Evolutionary conservation across 2,888 invertebrate species (phyloP).

Genomic region (Drosophila neonasuta): DNA sequence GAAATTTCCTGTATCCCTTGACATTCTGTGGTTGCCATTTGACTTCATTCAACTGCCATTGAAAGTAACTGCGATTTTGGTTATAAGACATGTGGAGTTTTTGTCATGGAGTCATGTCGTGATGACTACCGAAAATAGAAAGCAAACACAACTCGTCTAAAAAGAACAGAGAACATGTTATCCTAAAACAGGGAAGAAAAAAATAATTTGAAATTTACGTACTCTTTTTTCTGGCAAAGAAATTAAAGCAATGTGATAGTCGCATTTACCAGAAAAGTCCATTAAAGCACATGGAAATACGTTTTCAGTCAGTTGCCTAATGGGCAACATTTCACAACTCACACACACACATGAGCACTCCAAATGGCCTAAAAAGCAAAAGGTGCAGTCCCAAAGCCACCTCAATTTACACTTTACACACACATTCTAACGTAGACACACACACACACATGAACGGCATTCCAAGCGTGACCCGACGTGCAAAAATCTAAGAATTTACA

Average conservation of each 20-base stretch:
- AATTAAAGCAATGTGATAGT: constrained; percentile 25
- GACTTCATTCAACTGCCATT: neutral
- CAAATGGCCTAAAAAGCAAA: constrained; percentile 44
- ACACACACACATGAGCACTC: constrained; percentile 22
- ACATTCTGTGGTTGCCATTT: neutral
- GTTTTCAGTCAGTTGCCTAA: constrained; percentile 57
- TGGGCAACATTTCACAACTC: constrained; percentile 38
- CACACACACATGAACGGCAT: constrained; percentile 20
- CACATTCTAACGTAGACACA: constrained; percentile 21
- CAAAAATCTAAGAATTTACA: constrained; percentile 67
- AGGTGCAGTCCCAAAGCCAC: constrained; percentile 56
- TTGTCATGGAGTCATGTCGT: neutral
- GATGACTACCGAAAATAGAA: neutral
- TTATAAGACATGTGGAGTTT: neutral
- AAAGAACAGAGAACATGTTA: neutral
- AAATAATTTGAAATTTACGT: neutral
- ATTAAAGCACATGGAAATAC: constrained; percentile 64
- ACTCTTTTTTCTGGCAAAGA: neutral
- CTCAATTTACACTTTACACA: constrained; percentile 59
- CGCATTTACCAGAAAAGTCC: constrained; percentile 65
- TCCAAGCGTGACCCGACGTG: constrained; percentile 53
- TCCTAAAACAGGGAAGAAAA: too few relatives aligned
- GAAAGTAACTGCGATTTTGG: neutral
- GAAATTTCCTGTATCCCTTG: neutral
- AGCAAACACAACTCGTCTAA: neutral